phyloP scores from a whole-genome alignment of 2,113 vertebrate species.

The Tetrax tetrax region DNA sequence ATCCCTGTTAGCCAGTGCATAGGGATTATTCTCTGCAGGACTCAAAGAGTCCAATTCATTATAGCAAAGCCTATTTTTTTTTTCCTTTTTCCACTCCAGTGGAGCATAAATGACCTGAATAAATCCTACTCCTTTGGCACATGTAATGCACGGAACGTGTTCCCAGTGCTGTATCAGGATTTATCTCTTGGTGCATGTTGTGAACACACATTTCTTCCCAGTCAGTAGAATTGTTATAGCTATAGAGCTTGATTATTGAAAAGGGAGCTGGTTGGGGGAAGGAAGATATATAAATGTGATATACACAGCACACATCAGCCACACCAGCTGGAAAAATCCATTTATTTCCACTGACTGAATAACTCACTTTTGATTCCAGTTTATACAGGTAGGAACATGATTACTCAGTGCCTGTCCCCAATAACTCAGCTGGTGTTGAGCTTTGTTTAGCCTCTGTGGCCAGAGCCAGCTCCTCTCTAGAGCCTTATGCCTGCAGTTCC shows the following conservation, averaged over 20 bases:
- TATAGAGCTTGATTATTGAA: constrained; percentile 64
- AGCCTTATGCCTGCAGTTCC: not conserved
- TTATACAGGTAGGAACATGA: constrained; percentile 57
- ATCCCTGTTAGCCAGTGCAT: not conserved
- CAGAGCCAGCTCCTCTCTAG: not conserved
- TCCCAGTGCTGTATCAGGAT: constrained; percentile 49
- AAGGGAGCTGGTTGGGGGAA: constrained; percentile 30
- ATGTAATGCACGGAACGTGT: constrained; percentile 59
- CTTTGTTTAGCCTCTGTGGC: not conserved
- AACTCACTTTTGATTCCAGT: constrained; percentile 53
- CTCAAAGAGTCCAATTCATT: constrained; percentile 28
- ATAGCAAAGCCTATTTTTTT: constrained; percentile 33
- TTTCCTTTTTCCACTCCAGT: constrained; percentile 48
- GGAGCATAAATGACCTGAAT: constrained; percentile 67
- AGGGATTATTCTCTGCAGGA: constrained; percentile 13
- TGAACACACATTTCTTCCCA: constrained; percentile 67
- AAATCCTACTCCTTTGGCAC: constrained; percentile 65
- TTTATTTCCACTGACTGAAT: constrained; percentile 65
- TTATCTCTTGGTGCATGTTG: constrained; percentile 59
- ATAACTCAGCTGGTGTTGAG: not conserved
- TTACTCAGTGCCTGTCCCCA: constrained; percentile 21
- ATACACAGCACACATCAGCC: constrained; percentile 37
- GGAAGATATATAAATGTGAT: constrained; percentile 59
- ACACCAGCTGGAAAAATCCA: constrained; percentile 62
- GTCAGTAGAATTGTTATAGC: constrained; percentile 61